Evolutionary conservation across 2,797 vertebrate species (phyloP).

Genomic region (Lithobates sylvaticus): DNA sequence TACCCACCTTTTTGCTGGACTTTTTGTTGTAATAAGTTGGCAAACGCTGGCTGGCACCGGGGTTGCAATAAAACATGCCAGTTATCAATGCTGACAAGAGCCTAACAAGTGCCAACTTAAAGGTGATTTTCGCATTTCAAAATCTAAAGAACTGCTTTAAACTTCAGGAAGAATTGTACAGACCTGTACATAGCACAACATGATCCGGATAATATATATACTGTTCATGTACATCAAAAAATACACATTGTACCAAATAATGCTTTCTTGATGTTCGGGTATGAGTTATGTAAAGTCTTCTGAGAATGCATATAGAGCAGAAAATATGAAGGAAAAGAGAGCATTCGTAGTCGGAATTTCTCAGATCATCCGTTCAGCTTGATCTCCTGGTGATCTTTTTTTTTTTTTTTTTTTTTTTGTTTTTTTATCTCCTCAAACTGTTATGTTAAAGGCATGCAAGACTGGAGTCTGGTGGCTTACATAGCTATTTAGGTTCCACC

Average conservation of each 20-base stretch:
- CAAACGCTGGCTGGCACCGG: conserved; percentile 90
- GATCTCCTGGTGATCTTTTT: conserved; percentile 64
- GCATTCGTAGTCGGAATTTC: conserved; percentile 76
- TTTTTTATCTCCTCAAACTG: conserved; percentile 8
- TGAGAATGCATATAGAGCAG: conserved; percentile 69
- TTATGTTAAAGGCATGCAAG: conserved; percentile 77
- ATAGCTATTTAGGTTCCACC: conserved; percentile 63
- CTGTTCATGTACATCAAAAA: conserved; percentile 92
- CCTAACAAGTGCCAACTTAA: conserved; percentile 97
- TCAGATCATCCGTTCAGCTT: conserved; percentile 70
- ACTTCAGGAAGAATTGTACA: conserved; percentile 99
- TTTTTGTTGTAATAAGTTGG: conserved; percentile 91
- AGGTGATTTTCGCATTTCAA: conserved; percentile 86
- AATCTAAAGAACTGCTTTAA: conserved; percentile 98
- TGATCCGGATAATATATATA: conserved; percentile 99
- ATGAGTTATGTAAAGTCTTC: conserved; percentile 84
- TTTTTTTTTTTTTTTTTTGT: too few species aligned
- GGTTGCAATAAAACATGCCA: conserved; percentile 94
- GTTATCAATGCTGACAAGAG: conserved; percentile 88
- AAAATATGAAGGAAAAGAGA: conserved; percentile 66
- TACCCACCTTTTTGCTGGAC: conserved; percentile 91
- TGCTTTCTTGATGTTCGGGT: conserved; percentile 87
- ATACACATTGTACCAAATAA: conserved; percentile 96
- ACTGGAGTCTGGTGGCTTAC: conserved; percentile 75
- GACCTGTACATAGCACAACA: conserved; percentile 99